Percentiles rank a stretch among this genome's conserved stretches.
Evolutionary conservation across 1,140 invertebrate species (phyloP).

Genomic region (Myzus persicae): DNA sequence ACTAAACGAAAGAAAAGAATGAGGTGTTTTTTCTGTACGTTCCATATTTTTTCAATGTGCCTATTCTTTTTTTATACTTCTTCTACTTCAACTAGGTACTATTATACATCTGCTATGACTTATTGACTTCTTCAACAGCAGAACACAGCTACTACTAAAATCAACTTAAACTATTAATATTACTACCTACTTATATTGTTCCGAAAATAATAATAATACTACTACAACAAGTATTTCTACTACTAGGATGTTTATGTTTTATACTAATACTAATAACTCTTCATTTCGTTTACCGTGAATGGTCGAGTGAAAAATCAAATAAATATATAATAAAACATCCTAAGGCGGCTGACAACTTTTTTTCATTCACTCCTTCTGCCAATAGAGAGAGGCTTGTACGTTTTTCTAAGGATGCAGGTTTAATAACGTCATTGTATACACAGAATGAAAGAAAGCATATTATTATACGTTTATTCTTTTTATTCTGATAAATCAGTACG

Average conservation of each 20-base stretch:
- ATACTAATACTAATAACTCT: background rate
- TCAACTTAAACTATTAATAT: background rate
- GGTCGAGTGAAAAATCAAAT: slow-evolving; percentile 40
- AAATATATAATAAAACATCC: slow-evolving; percentile 27
- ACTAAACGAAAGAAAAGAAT: background rate
- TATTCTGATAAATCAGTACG: slow-evolving; percentile 10
- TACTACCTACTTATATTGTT: background rate
- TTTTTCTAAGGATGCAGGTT: slow-evolving; percentile 17
- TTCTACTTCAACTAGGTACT: background rate
- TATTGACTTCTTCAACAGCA: background rate
- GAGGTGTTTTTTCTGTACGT: background rate
- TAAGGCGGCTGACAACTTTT: background rate
- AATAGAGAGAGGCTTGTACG: too few species aligned
- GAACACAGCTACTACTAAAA: too few species aligned
- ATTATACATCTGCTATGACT: background rate
- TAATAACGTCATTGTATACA: slow-evolving; percentile 3
- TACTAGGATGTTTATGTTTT: background rate
- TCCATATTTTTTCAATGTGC: too few species aligned
- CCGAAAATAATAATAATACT: background rate
- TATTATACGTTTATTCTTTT: background rate
- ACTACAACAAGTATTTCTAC: background rate
- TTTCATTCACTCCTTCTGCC: background rate
- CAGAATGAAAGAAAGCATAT: background rate
- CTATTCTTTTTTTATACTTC: background rate
- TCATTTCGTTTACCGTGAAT: slow-evolving; percentile 22